Percentiles rank a stretch among this genome's conserved stretches.
Conservation (phyloP, 2,797 vertebrate species). For the Nasua narica region DNA sequence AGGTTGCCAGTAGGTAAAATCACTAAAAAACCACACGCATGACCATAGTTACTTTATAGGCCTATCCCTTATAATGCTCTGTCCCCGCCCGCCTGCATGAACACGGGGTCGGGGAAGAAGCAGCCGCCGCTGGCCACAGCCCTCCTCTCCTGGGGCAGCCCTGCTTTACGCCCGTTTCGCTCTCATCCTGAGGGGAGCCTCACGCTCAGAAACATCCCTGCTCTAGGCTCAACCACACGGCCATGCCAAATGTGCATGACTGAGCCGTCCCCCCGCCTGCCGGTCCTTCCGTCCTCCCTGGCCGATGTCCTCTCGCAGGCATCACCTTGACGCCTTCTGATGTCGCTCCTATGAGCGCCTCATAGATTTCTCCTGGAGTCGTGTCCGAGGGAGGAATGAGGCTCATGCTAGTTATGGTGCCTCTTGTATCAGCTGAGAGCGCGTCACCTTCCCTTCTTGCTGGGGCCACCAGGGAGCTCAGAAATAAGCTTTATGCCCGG, state of each 20-base stretch:
- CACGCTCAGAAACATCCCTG: not conserved
- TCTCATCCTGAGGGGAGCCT: too few species aligned
- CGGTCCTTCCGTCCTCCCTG: not conserved
- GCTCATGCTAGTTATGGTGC: not conserved
- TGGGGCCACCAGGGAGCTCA: not conserved
- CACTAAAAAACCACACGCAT: not conserved
- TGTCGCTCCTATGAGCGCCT: rapidly evolving
- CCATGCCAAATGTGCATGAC: too few species aligned
- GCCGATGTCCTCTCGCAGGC: not conserved
- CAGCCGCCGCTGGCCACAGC: not conserved
- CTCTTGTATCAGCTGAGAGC: not conserved
- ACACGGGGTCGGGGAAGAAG: not conserved
- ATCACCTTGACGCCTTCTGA: not conserved
- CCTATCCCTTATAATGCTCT: not conserved
- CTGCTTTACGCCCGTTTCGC: not conserved
- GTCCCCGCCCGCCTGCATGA: not conserved
- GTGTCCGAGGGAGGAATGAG: not conserved
- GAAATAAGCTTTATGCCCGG: not conserved
- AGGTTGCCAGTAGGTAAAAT: not conserved
- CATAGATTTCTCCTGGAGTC: not conserved
- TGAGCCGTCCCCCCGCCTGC: not conserved
- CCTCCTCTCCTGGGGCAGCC: rapidly evolving
- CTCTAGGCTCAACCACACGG: too few species aligned
- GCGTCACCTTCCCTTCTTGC: not conserved
- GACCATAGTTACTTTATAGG: not conserved